A percentile compares a stretch with the other conserved stretches of the same genome.
Evolutionary conservation across 2,797 vertebrate species (phyloP).

Genomic region (Chelonia mydas): DNA sequence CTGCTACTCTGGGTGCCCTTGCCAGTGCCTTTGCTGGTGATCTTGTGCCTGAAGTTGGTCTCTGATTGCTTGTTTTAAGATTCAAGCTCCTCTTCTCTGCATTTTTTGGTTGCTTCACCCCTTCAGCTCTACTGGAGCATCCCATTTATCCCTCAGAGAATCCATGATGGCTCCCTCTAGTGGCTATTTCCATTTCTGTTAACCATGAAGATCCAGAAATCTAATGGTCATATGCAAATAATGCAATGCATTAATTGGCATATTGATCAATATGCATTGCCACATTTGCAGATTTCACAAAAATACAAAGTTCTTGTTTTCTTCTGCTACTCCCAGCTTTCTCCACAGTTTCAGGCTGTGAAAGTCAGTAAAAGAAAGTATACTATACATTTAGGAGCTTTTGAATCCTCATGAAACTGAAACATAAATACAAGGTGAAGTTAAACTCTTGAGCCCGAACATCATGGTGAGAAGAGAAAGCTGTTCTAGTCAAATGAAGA

Average conservation of each 20-base stretch:
- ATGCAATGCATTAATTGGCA: neutral
- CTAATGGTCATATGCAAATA: neutral
- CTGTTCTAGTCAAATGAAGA: neutral
- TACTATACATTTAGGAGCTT: neutral
- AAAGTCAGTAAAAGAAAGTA: neutral
- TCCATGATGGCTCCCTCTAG: neutral
- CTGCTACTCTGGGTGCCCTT: neutral
- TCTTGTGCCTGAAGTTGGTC: neutral
- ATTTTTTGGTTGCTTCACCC: neutral
- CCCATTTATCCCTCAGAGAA: neutral
- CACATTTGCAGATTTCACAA: neutral
- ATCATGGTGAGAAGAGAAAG: neutral
- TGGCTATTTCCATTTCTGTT: neutral
- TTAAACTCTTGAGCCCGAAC: neutral
- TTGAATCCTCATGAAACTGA: neutral
- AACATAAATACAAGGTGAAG: neutral
- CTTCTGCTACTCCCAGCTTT: neutral
- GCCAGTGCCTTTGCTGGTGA: neutral
- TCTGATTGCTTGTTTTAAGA: neutral
- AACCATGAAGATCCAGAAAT: neutral
- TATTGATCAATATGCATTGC: neutral
- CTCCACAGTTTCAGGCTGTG: neutral
- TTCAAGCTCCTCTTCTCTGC: neutral
- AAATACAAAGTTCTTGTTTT: neutral
- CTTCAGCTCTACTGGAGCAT: neutral